Evolutionary conservation across 2,113 vertebrate species (phyloP).

Genomic region (Bolborhynchus lineola): DNA sequence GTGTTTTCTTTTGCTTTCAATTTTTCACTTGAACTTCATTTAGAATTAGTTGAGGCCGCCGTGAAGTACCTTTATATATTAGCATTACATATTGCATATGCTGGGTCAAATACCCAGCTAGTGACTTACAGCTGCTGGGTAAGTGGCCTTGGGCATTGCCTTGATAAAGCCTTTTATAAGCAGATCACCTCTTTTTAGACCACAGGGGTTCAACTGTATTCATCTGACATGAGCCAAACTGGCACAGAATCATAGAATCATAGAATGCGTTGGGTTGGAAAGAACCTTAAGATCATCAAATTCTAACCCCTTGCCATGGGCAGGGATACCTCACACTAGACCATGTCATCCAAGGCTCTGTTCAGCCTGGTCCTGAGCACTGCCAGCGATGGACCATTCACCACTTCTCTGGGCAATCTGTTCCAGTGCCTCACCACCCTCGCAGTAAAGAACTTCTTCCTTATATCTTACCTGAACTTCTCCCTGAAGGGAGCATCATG

Average conservation of each 20-base stretch:
- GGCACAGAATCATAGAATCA: not conserved
- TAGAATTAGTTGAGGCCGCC: not conserved
- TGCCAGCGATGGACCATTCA: not conserved
- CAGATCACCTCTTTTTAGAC: not conserved
- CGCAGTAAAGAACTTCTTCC: not conserved
- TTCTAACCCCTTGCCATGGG: not conserved
- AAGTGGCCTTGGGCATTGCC: not conserved
- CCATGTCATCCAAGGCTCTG: not conserved
- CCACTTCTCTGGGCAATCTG: not conserved
- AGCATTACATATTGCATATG: not conserved
- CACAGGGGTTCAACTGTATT: not conserved
- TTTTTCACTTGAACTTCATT: not conserved
- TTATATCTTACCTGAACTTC: not conserved
- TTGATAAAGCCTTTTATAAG: not conserved
- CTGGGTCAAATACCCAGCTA: not conserved
- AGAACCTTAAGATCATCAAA: not conserved
- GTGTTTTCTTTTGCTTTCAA: not conserved
- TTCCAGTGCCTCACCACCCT: not conserved
- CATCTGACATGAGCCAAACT: not conserved
- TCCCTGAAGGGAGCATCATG: not conserved
- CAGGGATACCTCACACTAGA: not conserved
- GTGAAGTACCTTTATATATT: not conserved
- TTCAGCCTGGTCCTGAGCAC: not conserved
- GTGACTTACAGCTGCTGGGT: not conserved
- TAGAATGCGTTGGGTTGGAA: not conserved